Evolutionary conservation across 2,888 invertebrate species (phyloP).

Genomic region (Melanophora roralis): DNA sequence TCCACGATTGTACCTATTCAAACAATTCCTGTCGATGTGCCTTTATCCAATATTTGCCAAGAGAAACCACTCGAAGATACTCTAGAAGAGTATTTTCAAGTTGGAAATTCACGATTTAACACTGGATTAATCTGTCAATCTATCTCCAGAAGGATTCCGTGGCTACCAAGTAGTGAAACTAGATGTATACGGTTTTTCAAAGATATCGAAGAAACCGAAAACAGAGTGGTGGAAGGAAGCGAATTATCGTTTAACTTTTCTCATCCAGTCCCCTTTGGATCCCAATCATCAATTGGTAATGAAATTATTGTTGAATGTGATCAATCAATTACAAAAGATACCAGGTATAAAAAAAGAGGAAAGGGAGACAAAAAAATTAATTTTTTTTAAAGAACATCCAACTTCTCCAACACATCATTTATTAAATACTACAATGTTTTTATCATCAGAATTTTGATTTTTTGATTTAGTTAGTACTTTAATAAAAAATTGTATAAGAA

Average conservation of each 20-base stretch:
- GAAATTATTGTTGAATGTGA: too few species aligned
- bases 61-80: too few species aligned
- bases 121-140: conserved; percentile 58
- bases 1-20: too few species aligned
- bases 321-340: too few species aligned
- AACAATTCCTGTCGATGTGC: too few species aligned
- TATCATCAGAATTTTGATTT: too few species aligned
- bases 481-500: too few species aligned
- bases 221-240: not conserved
- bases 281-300: not conserved
- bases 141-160: conserved; percentile 50
- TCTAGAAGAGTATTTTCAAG: conserved; percentile 43
- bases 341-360: not conserved
- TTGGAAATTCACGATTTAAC: conserved; percentile 48
- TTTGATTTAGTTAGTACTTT: too few species aligned
- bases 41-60: too few species aligned
- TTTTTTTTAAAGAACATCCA: too few species aligned
- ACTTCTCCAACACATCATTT: too few species aligned
- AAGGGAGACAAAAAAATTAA: not conserved
- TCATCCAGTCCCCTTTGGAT: not conserved
- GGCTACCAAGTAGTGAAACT: conserved; percentile 14
- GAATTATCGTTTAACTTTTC: not conserved
- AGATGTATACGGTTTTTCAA: conserved; percentile 44
- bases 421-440: too few species aligned
- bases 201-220: not conserved